Evolutionary conservation across 2,113 vertebrate species (phyloP).

Genomic region (Varanus salvator): DNA sequence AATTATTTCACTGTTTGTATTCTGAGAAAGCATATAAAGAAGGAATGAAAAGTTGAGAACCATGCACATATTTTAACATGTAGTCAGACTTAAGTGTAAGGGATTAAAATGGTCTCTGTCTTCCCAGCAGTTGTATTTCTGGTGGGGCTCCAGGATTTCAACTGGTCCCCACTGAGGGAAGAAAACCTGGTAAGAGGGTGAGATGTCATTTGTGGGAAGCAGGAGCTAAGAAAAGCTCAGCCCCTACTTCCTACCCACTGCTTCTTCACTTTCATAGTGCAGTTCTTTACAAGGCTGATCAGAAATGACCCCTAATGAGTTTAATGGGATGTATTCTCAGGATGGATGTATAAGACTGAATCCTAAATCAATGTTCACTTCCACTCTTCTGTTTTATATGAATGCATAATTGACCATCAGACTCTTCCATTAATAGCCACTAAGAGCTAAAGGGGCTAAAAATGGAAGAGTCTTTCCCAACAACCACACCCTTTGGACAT

Average conservation of each 20-base stretch:
- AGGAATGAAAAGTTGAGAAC: no score
- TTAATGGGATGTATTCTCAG: not conserved
- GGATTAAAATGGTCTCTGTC: not conserved
- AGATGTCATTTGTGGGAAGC: not conserved
- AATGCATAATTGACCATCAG: not conserved
- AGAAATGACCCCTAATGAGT: not conserved
- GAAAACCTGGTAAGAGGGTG: not conserved
- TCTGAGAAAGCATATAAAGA: no score
- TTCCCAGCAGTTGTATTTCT: no score
- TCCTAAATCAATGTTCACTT: not conserved
- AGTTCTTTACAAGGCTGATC: not conserved
- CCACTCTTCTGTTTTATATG: not conserved
- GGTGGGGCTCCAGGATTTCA: not conserved
- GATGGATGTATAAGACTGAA: not conserved
- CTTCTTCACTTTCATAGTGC: not conserved
- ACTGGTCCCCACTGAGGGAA: not conserved
- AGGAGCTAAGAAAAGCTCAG: not conserved
- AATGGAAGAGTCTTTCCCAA: not conserved
- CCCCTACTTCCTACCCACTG: not conserved
- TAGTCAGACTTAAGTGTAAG: not conserved
- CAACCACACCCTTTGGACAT: not conserved
- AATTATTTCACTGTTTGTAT: no score
- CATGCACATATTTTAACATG: no score
- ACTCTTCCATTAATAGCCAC: not conserved
- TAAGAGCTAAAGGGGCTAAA: not conserved